Base-by-base conservation (phyloP, 1,140 invertebrate species). In the Solenopsis invicta region DNA sequence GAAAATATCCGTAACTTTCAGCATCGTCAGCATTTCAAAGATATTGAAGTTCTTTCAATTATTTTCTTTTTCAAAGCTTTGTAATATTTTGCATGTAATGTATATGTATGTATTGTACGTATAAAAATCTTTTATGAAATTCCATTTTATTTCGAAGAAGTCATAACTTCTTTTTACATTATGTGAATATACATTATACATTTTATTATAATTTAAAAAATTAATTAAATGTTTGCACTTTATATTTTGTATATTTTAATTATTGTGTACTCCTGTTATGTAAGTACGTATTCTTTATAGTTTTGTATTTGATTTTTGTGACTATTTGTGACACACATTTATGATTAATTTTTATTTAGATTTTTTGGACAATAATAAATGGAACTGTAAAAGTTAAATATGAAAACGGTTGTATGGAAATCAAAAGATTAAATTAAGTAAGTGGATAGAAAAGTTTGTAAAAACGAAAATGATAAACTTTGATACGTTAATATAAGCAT, bases 1-100 rank as follows among this genome's bases (percentile, higher is more conserved):
- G 21, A 62, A 77, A 50, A 50, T 62, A 77, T 77, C 8, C 6
- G 18, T 12, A 29, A 77, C 5, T 78, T 77, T 48, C 59, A 2
- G 0, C 24, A n/a, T 56, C 1, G n/a, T 56, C 52, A 56, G 13
- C 10, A 56, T 56, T 56, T 13, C n/a, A 45, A 21, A 34, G 5
- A 50, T 48, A 50, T 29, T 61, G 2, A 24, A 76, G 13, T 34
- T 45, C 4, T 5, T 10, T 13, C 21, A 61, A 45, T 52, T 71
- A 29, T 52, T 69, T 3, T 69, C 13, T 45, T 61, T 24, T 61
- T 45, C 24, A 37, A 72, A 21, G 9, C 37, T 2, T 59, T 24
- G 8, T 41, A 6, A 71, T 21, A 2, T 13, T 71, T 29, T 29
- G 29, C 29, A 0, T 8, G 41, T 8, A 12, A 13, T 54, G 5